Evolutionary conservation across 2,888 invertebrate genomes (phyloP).

Genomic region (Hedychridium roseum): DNA sequence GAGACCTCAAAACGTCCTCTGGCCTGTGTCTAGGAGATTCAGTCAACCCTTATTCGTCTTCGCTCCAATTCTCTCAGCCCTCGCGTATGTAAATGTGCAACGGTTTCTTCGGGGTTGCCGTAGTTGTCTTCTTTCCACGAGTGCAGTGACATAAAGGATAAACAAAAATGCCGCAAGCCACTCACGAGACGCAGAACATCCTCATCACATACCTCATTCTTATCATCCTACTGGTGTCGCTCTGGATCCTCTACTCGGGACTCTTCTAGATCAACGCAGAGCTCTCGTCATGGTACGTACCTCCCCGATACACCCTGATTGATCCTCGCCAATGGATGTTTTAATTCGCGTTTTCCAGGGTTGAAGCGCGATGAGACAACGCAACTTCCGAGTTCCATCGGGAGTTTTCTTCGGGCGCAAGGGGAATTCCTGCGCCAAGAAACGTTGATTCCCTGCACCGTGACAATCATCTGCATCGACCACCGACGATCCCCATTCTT

Average conservation of each 20-base stretch:
- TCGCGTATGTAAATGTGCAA: no score
- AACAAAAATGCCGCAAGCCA: conserved; percentile 46
- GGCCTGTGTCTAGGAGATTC: no score
- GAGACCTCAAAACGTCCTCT: neutral
- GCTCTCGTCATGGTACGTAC: conserved; percentile 42
- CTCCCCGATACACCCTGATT: no score
- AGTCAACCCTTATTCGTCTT: no score
- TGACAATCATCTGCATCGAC: no score
- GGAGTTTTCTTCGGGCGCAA: neutral
- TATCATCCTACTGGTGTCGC: conserved; percentile 71
- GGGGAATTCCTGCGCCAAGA: no score
- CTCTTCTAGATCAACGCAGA: conserved; percentile 57
- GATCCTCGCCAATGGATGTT: no score
- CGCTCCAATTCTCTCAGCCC: neutral
- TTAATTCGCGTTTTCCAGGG: conserved; percentile 32
- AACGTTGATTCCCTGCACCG: no score
- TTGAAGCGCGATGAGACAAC: conserved; percentile 32
- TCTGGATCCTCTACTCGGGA: conserved; percentile 76
- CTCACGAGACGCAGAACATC: conserved; percentile 71
- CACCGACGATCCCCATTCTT: no score
- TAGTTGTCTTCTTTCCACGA: no score
- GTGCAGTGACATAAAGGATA: neutral
- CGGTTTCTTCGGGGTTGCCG: no score
- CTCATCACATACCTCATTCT: conserved; percentile 77
- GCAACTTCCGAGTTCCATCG: neutral